Base-by-base conservation (phyloP, 1,140 invertebrate species). In the Ganaspis sp. region DNA sequence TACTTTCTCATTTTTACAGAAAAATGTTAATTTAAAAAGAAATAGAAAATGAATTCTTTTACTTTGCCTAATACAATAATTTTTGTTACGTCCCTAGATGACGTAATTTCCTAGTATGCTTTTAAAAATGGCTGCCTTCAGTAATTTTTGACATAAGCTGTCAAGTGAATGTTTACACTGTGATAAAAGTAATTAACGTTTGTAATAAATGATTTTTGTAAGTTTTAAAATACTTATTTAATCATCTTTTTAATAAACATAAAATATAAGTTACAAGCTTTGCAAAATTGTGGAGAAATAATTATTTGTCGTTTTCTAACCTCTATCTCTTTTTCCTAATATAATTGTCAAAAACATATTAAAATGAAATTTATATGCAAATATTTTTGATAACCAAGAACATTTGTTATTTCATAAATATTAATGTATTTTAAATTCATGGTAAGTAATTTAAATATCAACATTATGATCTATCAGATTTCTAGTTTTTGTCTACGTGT, bases 81-180 rank as follows among this genome's bases (percentile, higher is more conserved):
- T n/a, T n/a, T n/a, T 34, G 29, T 34, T 3, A 49, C 45, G 4
- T 49, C 17, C 8, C 45, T 49, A n/a, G 4, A 6, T 49, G 45
- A 49, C 45, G 45, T 49, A 15, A 49, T 49, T 19, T 49, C 45
- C 45, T 6, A 34, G 45, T 49, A n/a, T n/a, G n/a, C n/a, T 49
- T 49, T 49, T 49, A 49, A 49, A 49, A 49, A 49, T 49, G 58
- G 23, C 26, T 12, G 26, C 58, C 15, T 64, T 34, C 4, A 64
- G 23, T 64, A 34, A 64, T 64, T 64, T 64, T 64, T 64, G 58
- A 64, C 58, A 64, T 64, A 29, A 29, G 8, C 9, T n/a, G 54
- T 15, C 23, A 15, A 11, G 0, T 15, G 11, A 64, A 64, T 64
- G 26, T 64, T 64, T 64, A 64, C 23, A 29, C 29, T 29, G 58